Base-by-base conservation (phyloP, 2,797 vertebrate species). In the Argyrosomus regius region DNA sequence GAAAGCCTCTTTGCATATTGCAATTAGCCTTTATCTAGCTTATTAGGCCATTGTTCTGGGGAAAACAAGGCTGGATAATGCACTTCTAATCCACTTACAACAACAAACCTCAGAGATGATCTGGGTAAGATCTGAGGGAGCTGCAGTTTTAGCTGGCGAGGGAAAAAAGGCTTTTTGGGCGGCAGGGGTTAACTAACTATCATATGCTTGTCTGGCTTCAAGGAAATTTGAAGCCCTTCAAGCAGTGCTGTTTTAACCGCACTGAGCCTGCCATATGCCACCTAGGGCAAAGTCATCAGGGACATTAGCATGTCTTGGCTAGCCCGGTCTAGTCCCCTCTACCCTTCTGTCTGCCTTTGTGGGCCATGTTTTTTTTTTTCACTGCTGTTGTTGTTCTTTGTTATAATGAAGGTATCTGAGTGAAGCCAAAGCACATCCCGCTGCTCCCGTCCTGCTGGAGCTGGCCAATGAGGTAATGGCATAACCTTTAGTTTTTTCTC, bases 401-500 rank as follows among this genome's bases (percentile, higher is more conserved):
- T 93, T 92, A 59, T 95, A 89, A 93, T 92, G 88, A 95, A 99
- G 98, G 95, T 99, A 98, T 93, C 95, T 96, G 92, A 94, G 89
- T 89, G 95, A 96, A 83, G 95, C 97, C 89, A 91, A 90, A 89
- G 94, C 93, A 86, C 95, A 95, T 92, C 95, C 97, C 90, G 83
- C 93, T 85, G 95, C 95, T 90, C 97, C 97, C 14, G 95, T 97
- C 87, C 95, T 98, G 86, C 94, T 98, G 92, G 96, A 98, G 80
- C 90, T 98, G 89, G 97, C 98, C 95, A 97, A 97, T 95, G 96
- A 99, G 98, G 98, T 99, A 97, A 97, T 94, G 72, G 58, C 69
- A 48, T 73, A 68, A 86, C 84, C 39, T 79, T 73, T 65, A 26
- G 22, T 39, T 39, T 54, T 43, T 24, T 61, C 4, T 53, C 22